Conservation (phyloP, 2,888 invertebrate species). For the Andrena bucephala region DNA sequence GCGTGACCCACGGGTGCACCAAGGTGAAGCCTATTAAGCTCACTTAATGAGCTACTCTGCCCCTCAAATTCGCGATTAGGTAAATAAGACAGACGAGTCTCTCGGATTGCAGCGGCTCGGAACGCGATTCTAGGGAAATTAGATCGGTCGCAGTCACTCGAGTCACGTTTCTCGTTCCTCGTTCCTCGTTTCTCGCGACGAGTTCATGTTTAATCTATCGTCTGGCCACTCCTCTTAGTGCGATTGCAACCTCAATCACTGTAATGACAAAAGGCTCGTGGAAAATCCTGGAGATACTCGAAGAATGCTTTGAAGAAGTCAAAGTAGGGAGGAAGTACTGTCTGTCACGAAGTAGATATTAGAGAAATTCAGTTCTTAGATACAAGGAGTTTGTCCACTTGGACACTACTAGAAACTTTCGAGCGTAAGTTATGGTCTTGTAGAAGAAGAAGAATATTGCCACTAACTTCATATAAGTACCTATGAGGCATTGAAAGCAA, state of each 20-base stretch:
- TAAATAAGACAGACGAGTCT: background rate
- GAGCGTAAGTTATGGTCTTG: too few species aligned
- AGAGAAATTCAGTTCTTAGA: background rate
- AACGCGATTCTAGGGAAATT: background rate
- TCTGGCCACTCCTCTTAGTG: background rate
- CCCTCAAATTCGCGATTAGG: background rate
- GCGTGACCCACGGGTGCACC: background rate
- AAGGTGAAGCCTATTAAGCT: slow-evolving; percentile 19
- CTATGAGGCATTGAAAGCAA: too few species aligned
- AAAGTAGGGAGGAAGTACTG: too few species aligned
- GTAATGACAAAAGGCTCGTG: too few species aligned
- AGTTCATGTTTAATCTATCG: slow-evolving; percentile 15
- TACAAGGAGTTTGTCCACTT: too few species aligned
- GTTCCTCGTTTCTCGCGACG: slow-evolving; percentile 5
- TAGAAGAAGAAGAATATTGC: too few species aligned
- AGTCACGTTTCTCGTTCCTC: background rate
- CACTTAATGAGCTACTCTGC: background rate
- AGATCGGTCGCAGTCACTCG: background rate
- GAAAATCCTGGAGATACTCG: background rate
- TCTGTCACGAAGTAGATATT: background rate
- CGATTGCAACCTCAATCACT: background rate
- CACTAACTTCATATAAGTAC: too few species aligned
- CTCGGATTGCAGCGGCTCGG: too few species aligned
- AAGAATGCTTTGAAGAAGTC: background rate
- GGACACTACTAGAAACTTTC: too few species aligned